Evolutionary conservation across 2,113 vertebrate genomes (phyloP), one percentile per base, ranked within the genome.

Genomic region (Pholis gunnellus): DNA sequence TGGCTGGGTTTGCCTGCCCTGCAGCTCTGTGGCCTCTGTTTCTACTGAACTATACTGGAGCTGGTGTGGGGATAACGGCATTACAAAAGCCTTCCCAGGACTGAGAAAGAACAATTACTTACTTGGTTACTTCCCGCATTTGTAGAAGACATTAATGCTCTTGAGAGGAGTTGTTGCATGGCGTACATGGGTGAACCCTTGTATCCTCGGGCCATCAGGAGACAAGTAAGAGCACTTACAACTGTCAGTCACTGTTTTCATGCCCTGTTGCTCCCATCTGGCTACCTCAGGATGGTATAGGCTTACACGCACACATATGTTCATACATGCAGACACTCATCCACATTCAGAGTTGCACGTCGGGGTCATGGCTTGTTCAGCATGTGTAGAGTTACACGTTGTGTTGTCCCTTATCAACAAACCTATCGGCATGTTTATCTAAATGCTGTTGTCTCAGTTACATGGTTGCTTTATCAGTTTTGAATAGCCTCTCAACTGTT

Each of bases 161-260:
- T 92, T 73, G 83, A 92, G 79, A 87, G 20, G 79, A 82, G 90
- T 63, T 78, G 66, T 71, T 87, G 90, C 87, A 82, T 87, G 75
- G 85, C 88, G 66, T 59, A 10, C 22, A 72, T 61, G 80, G 86
- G 86, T 90, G 87, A 81, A 87, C 29, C 75, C 68, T 54, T n/a
- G n/a, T 82, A 22, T 82, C 89, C 86, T 87, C 77, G 46, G 89
- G 90, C 82, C 48, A 84, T 42, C 0, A 14, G 63, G 22, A 87
- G 82, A 69, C 48, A 86, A 94, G 85, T 87, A 83, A 82, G 82
- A 79, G 75, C 89, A 91, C 92, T 93, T 86, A 59, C 31, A 70
- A 73, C 61, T 86, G 90, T 92, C 91, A 92, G 36, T 91, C 83
- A 85, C 38, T 84, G 76, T 87, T 84, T 84, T 82, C 78, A 87